A percentile compares a stretch with the other conserved stretches of the same genome.
phyloP scores from a whole-genome alignment of 2,888 invertebrate genomes.

The Nyleta sp. region DNA sequence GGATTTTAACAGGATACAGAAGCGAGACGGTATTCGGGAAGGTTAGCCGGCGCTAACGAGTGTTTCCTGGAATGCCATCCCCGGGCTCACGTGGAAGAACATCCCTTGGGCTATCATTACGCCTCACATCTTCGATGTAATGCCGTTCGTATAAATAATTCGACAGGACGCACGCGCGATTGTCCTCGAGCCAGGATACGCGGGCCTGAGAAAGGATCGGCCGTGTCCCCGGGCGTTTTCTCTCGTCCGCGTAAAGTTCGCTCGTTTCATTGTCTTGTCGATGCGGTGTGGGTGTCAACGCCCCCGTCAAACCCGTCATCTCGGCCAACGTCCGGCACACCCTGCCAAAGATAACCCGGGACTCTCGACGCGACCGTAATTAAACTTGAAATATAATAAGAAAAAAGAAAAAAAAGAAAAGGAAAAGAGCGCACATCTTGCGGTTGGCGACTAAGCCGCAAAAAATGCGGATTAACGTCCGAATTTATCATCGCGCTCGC shows the following conservation, averaged over 20 bases:
- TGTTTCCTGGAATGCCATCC: constrained; percentile 70
- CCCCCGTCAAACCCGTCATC: constrained; percentile 73
- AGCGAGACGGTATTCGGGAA: constrained; percentile 66
- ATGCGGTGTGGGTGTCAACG: constrained; percentile 78
- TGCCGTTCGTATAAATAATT: constrained; percentile 58
- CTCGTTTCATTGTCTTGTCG: constrained; percentile 74
- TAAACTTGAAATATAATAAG: constrained; percentile 16
- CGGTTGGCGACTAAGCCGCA: constrained; percentile 22
- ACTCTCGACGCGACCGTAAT: constrained; percentile 28
- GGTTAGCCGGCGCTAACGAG: constrained; percentile 78
- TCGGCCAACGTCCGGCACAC: constrained; percentile 66
- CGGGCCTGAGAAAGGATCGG: constrained; percentile 25
- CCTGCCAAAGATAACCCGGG: constrained; percentile 45
- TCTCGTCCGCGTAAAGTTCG: constrained; percentile 46
- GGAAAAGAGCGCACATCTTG: not conserved
- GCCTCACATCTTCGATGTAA: constrained; percentile 41
- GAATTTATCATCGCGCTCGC: constrained; percentile 30
- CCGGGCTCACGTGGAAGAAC: constrained; percentile 31
- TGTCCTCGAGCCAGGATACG: constrained; percentile 37
- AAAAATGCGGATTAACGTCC: constrained; percentile 42
- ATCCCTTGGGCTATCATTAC: constrained; percentile 64
- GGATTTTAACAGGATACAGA: constrained; percentile 59
- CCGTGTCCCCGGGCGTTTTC: constrained; percentile 32
- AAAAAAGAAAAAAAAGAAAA: not conserved
- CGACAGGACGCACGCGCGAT: constrained; percentile 26